phyloP scores from a whole-genome alignment of 2,113 vertebrate genomes.

The Myotis brandtii region DNA sequence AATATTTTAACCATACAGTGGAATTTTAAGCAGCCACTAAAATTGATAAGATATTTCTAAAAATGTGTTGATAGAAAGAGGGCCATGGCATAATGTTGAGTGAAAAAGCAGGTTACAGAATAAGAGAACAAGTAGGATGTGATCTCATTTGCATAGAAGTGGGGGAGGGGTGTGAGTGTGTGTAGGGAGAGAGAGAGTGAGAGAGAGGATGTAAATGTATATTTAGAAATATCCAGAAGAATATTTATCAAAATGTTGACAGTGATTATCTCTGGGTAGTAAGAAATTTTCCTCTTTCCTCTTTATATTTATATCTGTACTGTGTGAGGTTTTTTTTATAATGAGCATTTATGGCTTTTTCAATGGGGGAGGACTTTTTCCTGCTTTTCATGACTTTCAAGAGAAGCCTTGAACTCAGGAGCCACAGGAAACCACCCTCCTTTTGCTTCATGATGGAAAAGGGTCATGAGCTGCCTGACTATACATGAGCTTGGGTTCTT shows the following conservation, averaged over 20 bases:
- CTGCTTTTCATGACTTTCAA: conserved; percentile 25
- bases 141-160: conserved; percentile 46
- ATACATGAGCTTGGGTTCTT: conserved; percentile 55
- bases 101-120: conserved; percentile 56
- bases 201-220: background rate
- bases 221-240: conserved; percentile 14
- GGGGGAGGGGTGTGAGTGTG: background rate
- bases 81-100: conserved; percentile 43
- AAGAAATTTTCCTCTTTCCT: background rate
- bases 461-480: conserved; percentile 1
- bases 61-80: conserved; percentile 79
- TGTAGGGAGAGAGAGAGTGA: background rate
- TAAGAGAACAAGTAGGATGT: background rate
- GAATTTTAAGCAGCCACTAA: conserved; percentile 79
- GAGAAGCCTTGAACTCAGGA: conserved; percentile 49
- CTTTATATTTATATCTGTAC: background rate
- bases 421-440: background rate
- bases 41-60: conserved; percentile 79
- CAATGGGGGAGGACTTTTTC: background rate
- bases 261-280: background rate
- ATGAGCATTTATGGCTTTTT: background rate
- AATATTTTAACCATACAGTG: conserved; percentile 58
- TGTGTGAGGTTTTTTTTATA: background rate
- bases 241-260: conserved; percentile 12
- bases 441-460: background rate